Evolutionary conservation across 2,113 vertebrate genomes (phyloP).

Genomic region (Ursus arctos): DNA sequence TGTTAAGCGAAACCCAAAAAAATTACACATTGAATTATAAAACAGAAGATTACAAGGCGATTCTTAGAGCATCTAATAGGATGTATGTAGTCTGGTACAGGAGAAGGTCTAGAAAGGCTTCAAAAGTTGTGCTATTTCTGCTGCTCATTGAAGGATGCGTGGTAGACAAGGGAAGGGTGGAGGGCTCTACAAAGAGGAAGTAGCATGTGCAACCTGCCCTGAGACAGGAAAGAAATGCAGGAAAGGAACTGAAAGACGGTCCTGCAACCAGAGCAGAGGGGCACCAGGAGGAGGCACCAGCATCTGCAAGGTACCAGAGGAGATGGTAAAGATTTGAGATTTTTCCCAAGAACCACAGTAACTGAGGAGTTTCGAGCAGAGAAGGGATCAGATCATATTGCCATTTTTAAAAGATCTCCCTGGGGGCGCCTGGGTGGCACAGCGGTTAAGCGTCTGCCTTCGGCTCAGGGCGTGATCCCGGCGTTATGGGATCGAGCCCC

Average conservation of each 20-base stretch:
- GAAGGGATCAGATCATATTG: background rate
- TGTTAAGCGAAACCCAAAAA: background rate
- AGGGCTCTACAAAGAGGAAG: background rate
- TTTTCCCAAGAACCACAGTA: background rate
- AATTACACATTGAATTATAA: background rate
- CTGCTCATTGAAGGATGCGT: background rate
- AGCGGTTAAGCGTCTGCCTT: no score
- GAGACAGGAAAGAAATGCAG: background rate
- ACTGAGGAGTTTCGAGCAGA: background rate
- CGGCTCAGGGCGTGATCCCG: no score
- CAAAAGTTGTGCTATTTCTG: background rate
- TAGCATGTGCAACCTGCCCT: no score
- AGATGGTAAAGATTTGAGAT: background rate
- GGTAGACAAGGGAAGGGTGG: background rate
- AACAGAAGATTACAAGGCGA: background rate
- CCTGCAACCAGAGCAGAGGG: background rate
- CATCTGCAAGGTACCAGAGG: background rate
- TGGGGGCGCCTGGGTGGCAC: no score
- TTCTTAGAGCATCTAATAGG: background rate
- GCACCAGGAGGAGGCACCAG: background rate
- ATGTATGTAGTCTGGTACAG: fast-evolving
- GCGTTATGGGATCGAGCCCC: no score
- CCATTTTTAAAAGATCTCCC: background rate
- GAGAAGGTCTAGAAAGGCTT: background rate
- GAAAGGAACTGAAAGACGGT: background rate